Base-by-base conservation (phyloP, 1,140 invertebrate species). In the Brachionus manjavacas region DNA sequence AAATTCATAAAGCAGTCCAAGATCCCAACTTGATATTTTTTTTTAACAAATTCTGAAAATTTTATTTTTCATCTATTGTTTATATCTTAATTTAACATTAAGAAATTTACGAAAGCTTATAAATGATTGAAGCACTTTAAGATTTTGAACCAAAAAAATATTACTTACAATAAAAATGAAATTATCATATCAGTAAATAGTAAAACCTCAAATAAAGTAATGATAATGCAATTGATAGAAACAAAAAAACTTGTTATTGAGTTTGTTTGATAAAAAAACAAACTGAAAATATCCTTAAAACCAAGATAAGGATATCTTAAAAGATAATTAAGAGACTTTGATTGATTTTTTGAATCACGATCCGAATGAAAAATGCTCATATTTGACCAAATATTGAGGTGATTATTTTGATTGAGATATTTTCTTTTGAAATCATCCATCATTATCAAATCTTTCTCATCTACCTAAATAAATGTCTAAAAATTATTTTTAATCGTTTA, bases 221-320 rank as follows among this genome's bases (percentile, higher is more conserved):
- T 46, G 23, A 76, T 76, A 25, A 76, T 28, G 52, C 72, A 76
- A 76, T 76, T 76, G 3, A 28, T 11, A 20, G 72, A 49, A 12
- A 76, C 41, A 49, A 52, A 76, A 25, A 76, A 12, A 49, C 72
- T 49, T 28, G 72, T 76, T 20, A 28, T 9, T 7, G 23, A 31
- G 7, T 76, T 76, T 23, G 72, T 49, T 25, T 49, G 41, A 76
- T 76, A 76, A 76, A 76, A 76, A 25, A 76, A 76, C 25, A 76
- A 25, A 46, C 25, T 76, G 4, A 76, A 76, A 25, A 76, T 8
- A 76, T 76, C 16, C 46, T 76, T 76, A 6, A 49, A 49, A 76
- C 16, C 2, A 12, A 76, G 3, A 52, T 28, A 76, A 12, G 72
- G 72, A 76, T 46, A 76, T 23, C 1, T 31, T 2, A 76, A 76